These are phyloP conservation scores for Xiphophorus couchianus DNA, from an alignment of 2,113 vertebrate genomes.

Conservation along the genomic window DNA sequence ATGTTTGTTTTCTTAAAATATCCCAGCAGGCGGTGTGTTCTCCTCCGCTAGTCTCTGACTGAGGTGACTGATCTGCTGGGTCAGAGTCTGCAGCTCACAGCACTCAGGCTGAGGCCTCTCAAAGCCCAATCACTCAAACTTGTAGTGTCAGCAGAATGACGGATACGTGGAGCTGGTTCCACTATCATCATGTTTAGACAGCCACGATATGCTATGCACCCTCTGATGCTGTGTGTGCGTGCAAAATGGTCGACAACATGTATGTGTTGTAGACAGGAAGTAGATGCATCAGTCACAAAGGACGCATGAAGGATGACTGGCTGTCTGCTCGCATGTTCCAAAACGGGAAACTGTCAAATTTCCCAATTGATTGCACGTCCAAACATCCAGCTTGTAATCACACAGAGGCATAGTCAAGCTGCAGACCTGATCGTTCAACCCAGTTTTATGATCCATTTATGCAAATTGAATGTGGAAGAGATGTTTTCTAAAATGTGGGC, in stretches of 20 bases:
- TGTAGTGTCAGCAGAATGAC: constrained; percentile 60
- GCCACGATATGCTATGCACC: constrained; percentile 66
- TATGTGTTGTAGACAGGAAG: constrained; percentile 62
- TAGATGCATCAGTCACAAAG: constrained; percentile 70
- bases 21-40: constrained; percentile 16
- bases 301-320: constrained; percentile 71
- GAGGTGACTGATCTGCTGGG: constrained; percentile 45
- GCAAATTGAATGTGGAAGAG: constrained; percentile 45
- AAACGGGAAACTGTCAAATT: constrained; percentile 70
- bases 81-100: constrained; percentile 50
- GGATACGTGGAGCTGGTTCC: constrained; percentile 67
- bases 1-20: constrained; percentile 16
- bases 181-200: constrained; percentile 73
- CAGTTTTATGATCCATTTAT: constrained; percentile 56
- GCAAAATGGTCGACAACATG: constrained; percentile 45
- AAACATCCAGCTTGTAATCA: constrained; percentile 60
- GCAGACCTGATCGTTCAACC: constrained; percentile 60
- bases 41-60: constrained; percentile 9
- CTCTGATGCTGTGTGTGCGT: constrained; percentile 57
- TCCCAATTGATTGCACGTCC: constrained; percentile 72
- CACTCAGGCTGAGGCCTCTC: constrained; percentile 26
- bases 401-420: constrained; percentile 57
- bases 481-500: constrained; percentile 45
- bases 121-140: constrained; percentile 57
- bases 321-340: constrained; percentile 61